phyloP scores from a whole-genome alignment of 2,888 invertebrate species.

The Stenurella melanura region DNA sequence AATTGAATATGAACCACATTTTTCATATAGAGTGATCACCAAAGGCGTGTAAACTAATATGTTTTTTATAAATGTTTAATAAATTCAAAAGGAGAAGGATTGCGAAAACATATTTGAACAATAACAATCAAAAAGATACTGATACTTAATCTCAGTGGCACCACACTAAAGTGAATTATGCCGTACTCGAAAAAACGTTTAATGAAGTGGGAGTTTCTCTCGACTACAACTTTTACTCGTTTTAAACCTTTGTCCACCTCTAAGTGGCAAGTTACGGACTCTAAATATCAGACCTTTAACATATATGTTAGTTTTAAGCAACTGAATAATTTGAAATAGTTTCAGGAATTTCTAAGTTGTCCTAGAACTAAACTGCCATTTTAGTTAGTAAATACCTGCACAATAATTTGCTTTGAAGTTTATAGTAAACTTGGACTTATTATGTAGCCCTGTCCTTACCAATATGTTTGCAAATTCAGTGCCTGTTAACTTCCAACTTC shows the following conservation, averaged over 20 bases:
- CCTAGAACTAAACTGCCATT: slow-evolving; percentile 45
- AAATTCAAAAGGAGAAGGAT: no score
- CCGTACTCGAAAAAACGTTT: no score
- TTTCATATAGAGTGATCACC: no score
- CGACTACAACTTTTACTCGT: background rate
- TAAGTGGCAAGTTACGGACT: background rate
- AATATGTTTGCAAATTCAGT: slow-evolving; percentile 14
- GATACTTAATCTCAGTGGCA: no score
- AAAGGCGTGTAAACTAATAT: no score
- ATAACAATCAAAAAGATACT: no score
- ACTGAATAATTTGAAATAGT: slow-evolving; percentile 18
- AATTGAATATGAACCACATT: no score
- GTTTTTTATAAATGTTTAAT: no score
- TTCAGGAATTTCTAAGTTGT: slow-evolving; percentile 21
- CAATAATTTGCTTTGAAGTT: slow-evolving; percentile 56
- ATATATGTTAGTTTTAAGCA: slow-evolving; percentile 1
- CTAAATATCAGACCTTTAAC: background rate
- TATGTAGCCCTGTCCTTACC: slow-evolving; percentile 9
- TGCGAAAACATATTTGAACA: no score
- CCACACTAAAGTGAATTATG: no score
- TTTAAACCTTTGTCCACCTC: background rate
- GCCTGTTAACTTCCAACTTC: slow-evolving; percentile 5
- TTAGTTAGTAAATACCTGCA: slow-evolving; percentile 53
- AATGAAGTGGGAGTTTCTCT: no score
- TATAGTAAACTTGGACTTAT: slow-evolving; percentile 19